These are phyloP conservation scores for Cyanistes caeruleus DNA, from an alignment of 2,113 vertebrate genomes.

Conservation along the genomic window DNA sequence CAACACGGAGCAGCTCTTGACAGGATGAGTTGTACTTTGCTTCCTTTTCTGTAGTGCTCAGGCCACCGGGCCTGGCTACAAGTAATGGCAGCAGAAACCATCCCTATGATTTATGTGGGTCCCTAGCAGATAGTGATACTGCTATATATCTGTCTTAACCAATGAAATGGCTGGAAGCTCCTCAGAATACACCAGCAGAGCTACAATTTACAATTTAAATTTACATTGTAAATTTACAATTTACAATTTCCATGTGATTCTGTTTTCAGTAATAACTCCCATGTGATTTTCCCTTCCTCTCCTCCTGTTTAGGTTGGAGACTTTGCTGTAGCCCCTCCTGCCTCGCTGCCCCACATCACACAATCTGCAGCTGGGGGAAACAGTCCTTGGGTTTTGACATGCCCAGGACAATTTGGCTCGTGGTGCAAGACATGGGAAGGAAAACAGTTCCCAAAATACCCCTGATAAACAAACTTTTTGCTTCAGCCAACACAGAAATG, in stretches of 20 bases:
- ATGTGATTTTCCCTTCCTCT: not conserved
- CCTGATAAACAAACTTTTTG: not conserved
- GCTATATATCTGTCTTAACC: conserved; percentile 17
- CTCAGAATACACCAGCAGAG: not conserved
- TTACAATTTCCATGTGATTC: conserved; percentile 20
- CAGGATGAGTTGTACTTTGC: conserved; percentile 22
- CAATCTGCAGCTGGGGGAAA: not conserved
- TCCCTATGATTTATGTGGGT: not conserved
- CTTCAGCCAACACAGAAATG: not conserved
- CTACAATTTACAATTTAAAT: not conserved
- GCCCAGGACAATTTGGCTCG: fast-evolving
- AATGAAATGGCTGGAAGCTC: not conserved
- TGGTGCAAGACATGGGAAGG: fast-evolving
- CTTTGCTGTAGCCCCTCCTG: not conserved
- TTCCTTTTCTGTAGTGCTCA: not conserved
- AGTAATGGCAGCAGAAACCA: conserved; percentile 23
- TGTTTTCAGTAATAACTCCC: not conserved
- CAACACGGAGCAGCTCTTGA: conserved; percentile 4
- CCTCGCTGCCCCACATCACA: not conserved
- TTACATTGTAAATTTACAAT: no score
- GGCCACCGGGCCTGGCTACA: not conserved
- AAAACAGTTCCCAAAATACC: not conserved
- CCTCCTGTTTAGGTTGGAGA: not conserved
- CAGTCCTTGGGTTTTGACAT: not conserved
- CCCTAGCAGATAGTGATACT: not conserved